Evolutionary conservation across 2,113 vertebrate genomes (phyloP), one percentile per base, ranked within the genome.

Genomic region (Oenanthe melanoleuca): DNA sequence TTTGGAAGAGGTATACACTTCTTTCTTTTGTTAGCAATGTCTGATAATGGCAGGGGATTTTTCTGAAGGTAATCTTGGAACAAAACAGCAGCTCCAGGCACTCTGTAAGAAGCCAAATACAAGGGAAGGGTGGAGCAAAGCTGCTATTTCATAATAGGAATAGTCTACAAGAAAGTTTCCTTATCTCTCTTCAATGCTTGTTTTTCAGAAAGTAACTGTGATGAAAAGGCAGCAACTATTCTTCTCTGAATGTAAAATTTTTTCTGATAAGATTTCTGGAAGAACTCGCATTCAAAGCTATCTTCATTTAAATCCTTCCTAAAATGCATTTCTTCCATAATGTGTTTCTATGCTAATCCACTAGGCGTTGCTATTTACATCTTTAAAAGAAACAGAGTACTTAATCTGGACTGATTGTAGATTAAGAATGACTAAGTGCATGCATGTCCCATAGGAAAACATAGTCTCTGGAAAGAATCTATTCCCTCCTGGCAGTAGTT

Each of bases 41-140:
- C 91, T 98, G 95, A 96, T 95, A 92, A 93, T 69, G 23, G 23
- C n/a, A 86, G 80, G 93, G 94, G 89, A 92, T 96, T 97, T 96
- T 97, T 97, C 86, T 86, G 85, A 83, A 88, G 57, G 66, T 85
- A 83, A 56, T 93, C 78, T 94, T 96, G 97, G 90, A 95, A 97
- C 91, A 96, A 95, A 98, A 85, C 24, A 14, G 56, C 70, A 33
- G 28, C 92, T 93, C 60, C 72, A 90, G 91, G 94, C 26, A 19
- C n/a, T 86, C 49, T 92, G 40, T 81, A 87, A 82, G 77, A 93
- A 91, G 72, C 80, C 59, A 90, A 85, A 97, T 81, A 96, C 80
- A 97, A 93, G 93, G 88, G 75, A 96, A 97, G 95, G 97, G 94
- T 87, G 95, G 92, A 74, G 91, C 17, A 25, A 91, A 92, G 91